Percentiles rank a stretch among this genome's conserved stretches.
These are phyloP conservation scores for Sylvicola cinctus DNA, from an alignment of 2,888 invertebrate genomes.

Conservation along the genomic window DNA sequence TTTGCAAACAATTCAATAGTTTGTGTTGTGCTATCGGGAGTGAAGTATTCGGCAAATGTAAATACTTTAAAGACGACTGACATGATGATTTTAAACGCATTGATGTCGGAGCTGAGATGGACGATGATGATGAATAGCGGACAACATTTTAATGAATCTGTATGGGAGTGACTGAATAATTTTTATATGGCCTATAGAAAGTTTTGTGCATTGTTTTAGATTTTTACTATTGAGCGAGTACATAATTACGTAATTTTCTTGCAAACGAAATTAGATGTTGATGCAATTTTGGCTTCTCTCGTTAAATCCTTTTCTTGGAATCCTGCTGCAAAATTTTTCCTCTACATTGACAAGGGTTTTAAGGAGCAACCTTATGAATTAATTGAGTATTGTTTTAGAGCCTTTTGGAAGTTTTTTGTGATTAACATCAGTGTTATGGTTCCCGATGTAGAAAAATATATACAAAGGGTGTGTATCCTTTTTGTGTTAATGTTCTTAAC, in stretches of 20 bases:
- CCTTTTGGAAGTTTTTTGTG: constrained; percentile 1
- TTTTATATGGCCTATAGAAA: too few species aligned
- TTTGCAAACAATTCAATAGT: constrained; percentile 1
- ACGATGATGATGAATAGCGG: constrained; percentile 2
- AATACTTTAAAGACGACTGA: constrained; percentile 1
- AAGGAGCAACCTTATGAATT: neutral
- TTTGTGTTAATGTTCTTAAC: too few species aligned
- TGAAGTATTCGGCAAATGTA: neutral
- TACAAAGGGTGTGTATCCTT: too few species aligned
- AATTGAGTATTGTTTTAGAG: neutral
- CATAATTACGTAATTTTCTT: constrained; percentile 3
- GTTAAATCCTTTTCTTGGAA: constrained; percentile 2
- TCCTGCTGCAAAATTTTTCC: constrained; percentile 3
- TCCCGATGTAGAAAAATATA: neutral
- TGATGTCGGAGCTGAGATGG: constrained; percentile 2
- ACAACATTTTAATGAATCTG: neutral
- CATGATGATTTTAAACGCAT: constrained; percentile 1
- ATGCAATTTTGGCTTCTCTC: neutral
- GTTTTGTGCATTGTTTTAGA: neutral
- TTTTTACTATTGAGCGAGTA: constrained; percentile 1
- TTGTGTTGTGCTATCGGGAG: constrained; percentile 1
- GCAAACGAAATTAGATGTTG: neutral
- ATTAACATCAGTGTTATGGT: constrained; percentile 1
- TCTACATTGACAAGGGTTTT: constrained; percentile 1
- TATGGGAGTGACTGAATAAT: too few species aligned